These are phyloP conservation scores for Thecophora atra DNA, from an alignment of 2,888 invertebrate species.

Conservation along the genomic window DNA sequence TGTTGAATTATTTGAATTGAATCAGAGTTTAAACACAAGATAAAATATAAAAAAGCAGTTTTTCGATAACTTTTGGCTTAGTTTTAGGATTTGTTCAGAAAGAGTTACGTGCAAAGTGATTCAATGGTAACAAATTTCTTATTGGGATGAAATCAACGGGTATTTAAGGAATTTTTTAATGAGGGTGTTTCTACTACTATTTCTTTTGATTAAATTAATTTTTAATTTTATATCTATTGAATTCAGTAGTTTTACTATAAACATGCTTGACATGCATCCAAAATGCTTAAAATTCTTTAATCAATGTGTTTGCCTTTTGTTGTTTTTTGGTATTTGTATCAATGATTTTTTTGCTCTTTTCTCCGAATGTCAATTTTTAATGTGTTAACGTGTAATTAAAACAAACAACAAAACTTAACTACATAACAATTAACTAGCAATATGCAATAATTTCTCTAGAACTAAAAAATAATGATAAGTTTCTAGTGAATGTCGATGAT, in stretches of 20 bases:
- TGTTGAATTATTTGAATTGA: too few relatives aligned
- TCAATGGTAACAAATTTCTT: too few relatives aligned
- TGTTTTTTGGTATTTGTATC: slow-evolving; percentile 11
- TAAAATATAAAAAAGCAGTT: too few relatives aligned
- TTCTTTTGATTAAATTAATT: too few relatives aligned
- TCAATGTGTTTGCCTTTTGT: neutral
- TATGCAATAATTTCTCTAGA: neutral
- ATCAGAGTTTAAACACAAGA: too few relatives aligned
- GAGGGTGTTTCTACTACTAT: too few relatives aligned
- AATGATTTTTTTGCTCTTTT: neutral
- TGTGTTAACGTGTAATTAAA: neutral
- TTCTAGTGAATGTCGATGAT: neutral
- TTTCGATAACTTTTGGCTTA: too few relatives aligned
- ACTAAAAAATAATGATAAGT: neutral
- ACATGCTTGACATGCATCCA: slow-evolving; percentile 32
- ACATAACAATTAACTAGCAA: slow-evolving; percentile 11
- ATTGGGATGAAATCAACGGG: too few relatives aligned
- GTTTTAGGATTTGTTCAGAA: too few relatives aligned
- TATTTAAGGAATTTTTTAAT: too few relatives aligned
- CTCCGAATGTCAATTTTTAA: neutral
- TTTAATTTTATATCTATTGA: too few relatives aligned
- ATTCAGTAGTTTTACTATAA: slow-evolving; percentile 11
- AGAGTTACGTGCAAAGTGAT: too few relatives aligned
- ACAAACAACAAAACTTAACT: neutral
- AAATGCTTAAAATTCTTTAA: slow-evolving; percentile 15